Percentiles rank a stretch among this genome's conserved stretches.
Evolutionary conservation across 2,797 vertebrate species (phyloP).

Genomic region (Knipowitschia caucasica): DNA sequence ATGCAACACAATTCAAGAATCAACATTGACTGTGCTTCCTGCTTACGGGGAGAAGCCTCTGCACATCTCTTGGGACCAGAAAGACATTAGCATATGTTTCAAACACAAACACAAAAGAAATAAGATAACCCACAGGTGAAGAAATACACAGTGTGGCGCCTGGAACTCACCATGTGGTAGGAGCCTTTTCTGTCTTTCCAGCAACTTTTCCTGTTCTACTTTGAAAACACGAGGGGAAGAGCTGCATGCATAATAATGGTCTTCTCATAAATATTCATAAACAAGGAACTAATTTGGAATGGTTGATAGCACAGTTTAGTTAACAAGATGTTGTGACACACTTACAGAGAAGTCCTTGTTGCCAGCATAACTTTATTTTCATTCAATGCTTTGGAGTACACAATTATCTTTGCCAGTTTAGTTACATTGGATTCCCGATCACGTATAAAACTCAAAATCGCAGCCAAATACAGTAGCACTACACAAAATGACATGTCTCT

Average conservation of each 20-base stretch:
- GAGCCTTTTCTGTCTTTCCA: neutral
- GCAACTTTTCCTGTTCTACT: neutral
- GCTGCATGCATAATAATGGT: neutral
- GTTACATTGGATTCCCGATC: neutral
- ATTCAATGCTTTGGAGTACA: neutral
- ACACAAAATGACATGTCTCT: neutral
- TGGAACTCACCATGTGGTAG: neutral
- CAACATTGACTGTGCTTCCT: neutral
- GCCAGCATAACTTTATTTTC: neutral
- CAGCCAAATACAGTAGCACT: neutral
- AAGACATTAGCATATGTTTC: constrained; percentile 3
- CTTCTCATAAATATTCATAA: constrained; percentile 3
- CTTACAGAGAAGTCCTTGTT: neutral
- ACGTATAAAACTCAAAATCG: neutral
- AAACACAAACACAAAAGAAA: constrained; percentile 3
- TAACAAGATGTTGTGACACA: constrained; percentile 3
- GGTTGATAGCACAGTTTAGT: constrained; percentile 1
- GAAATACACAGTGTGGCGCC: neutral
- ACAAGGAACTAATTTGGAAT: neutral
- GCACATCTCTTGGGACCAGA: neutral
- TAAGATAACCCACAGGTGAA: neutral
- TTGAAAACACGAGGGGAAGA: neutral
- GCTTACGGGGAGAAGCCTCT: neutral
- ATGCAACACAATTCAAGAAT: neutral
- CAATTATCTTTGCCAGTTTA: neutral